These are phyloP conservation scores for Chironomus tentans DNA, from an alignment of 2,888 invertebrate genomes.

Conservation along the genomic window DNA sequence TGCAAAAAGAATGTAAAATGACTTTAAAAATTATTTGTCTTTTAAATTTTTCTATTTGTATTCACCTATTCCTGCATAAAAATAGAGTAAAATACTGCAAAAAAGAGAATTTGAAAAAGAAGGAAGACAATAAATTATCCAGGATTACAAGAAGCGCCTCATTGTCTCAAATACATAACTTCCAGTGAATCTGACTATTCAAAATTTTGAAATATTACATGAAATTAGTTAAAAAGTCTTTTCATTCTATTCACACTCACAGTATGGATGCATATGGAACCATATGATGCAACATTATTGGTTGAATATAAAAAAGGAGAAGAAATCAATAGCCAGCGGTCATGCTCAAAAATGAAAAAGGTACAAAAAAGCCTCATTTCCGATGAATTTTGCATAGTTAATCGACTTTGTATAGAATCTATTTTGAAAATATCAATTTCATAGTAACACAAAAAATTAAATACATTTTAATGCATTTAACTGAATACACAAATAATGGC, in stretches of 20 bases:
- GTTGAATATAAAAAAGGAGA: neutral
- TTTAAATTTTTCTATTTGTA: too few species aligned
- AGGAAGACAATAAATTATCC: neutral
- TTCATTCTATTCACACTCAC: neutral
- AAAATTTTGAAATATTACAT: slow-evolving; percentile 5
- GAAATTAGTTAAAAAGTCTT: neutral
- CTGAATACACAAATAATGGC: too few species aligned
- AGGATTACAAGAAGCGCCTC: slow-evolving; percentile 24
- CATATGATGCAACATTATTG: slow-evolving; percentile 22
- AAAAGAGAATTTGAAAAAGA: neutral
- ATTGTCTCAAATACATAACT: slow-evolving; percentile 10
- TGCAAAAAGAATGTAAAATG: too few species aligned
- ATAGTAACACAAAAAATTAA: neutral
- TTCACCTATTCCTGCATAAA: too few species aligned
- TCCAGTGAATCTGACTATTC: slow-evolving; percentile 1
- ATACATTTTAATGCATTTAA: neutral
- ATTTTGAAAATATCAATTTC: slow-evolving; percentile 26
- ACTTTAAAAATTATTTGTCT: too few species aligned
- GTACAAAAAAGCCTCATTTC: slow-evolving; percentile 14
- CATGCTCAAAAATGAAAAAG: neutral
- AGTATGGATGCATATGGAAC: neutral
- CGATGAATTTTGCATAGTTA: slow-evolving; percentile 26
- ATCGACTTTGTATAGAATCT: slow-evolving; percentile 10
- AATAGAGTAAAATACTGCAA: too few species aligned
- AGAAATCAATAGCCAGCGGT: neutral